Evolutionary conservation across 2,888 invertebrate species (phyloP).

Genomic region (Luperina testacea): DNA sequence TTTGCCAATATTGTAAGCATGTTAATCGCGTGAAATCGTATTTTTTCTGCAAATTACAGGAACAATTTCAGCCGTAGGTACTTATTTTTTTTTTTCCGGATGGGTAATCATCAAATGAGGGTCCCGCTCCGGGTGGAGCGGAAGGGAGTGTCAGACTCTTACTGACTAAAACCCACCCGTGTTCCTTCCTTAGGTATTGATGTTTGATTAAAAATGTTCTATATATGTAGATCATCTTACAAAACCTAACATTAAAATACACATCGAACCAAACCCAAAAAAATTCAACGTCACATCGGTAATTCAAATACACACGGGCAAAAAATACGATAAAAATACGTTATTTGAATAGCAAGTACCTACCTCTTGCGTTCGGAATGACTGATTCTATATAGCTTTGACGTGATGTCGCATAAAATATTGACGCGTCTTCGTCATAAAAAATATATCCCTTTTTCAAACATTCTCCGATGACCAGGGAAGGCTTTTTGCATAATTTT

Average conservation of each 20-base stretch:
- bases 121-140: no score
- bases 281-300: slow-evolving; percentile 64
- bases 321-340: slow-evolving; percentile 74
- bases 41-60: not conserved
- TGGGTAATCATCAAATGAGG: no score
- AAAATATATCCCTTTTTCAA: slow-evolving; percentile 71
- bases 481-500: slow-evolving; percentile 86
- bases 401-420: slow-evolving; percentile 74
- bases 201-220: not conserved
- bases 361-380: slow-evolving; percentile 72
- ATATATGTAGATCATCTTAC: not conserved
- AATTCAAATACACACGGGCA: slow-evolving; percentile 55
- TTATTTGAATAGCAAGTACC: slow-evolving; percentile 80
- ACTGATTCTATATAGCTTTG: slow-evolving; percentile 74
- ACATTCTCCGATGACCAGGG: slow-evolving; percentile 76
- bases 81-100: no score
- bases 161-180: no score
- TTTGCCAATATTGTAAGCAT: not conserved
- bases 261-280: slow-evolving; percentile 25
- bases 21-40: not conserved
- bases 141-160: no score
- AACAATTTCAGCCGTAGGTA: not conserved
- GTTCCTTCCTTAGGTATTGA: no score
- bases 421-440: slow-evolving; percentile 76
- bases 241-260: not conserved